phyloP scores from a whole-genome alignment of 2,797 vertebrate genomes.

The Telmatherina bonti region DNA sequence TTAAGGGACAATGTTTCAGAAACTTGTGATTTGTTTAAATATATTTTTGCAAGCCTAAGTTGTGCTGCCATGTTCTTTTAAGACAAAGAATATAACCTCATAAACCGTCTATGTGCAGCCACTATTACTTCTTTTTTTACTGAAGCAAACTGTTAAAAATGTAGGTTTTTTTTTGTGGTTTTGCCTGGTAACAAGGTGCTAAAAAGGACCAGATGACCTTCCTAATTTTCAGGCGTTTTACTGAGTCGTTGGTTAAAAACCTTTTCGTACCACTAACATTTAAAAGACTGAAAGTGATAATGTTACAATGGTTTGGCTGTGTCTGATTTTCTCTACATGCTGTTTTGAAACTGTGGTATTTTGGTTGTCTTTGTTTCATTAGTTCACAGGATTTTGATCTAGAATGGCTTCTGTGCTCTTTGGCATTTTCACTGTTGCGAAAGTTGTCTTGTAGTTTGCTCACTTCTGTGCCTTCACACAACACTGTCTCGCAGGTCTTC shows the following conservation, averaged over 20 bases:
- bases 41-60: neutral
- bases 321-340: neutral
- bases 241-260: neutral
- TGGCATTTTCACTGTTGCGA: neutral
- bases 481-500: neutral
- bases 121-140: no score
- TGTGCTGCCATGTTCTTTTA: neutral
- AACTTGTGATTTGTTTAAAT: neutral
- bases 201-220: no score
- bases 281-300: neutral
- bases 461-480: constrained; percentile 7
- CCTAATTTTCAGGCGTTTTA: no score
- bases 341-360: neutral
- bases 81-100: neutral
- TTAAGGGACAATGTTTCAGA: no score
- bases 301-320: neutral
- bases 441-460: neutral
- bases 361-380: neutral
- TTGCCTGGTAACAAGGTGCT: no score
- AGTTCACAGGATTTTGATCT: neutral
- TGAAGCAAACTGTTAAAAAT: no score
- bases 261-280: neutral
- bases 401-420: neutral
- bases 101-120: neutral
- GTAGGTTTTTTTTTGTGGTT: no score